These are phyloP conservation scores for Deroplatys truncata DNA, from an alignment of 2,888 invertebrate genomes.

Conservation along the genomic window DNA sequence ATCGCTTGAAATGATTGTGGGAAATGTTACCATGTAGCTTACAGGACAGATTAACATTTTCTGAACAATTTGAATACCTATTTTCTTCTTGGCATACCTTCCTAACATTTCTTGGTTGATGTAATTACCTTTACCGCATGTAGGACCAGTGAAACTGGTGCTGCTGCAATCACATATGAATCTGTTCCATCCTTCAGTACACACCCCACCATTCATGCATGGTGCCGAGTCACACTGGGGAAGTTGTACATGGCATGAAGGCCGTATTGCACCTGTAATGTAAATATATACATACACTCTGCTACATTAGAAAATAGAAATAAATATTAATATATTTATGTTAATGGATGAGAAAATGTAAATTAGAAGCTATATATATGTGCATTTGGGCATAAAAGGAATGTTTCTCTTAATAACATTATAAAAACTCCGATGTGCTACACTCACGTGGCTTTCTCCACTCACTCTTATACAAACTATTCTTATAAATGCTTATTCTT, in stretches of 20 bases:
- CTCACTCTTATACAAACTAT: too few species aligned
- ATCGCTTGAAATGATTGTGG: too few species aligned
- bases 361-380: not conserved
- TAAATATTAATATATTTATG: not conserved
- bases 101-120: not conserved
- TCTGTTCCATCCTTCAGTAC: conserved; percentile 93
- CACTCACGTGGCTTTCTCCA: too few species aligned
- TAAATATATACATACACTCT: not conserved
- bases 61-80: too few species aligned
- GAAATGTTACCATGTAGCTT: too few species aligned
- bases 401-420: too few species aligned
- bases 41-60: too few species aligned
- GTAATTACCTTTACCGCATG: conserved; percentile 74
- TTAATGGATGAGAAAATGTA: not conserved
- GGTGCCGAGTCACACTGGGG: conserved; percentile 80
- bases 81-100: too few species aligned
- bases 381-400: too few species aligned
- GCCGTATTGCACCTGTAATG: conserved; percentile 74
- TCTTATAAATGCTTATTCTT: too few species aligned
- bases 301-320: not conserved
- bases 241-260: conserved; percentile 79
- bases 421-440: too few species aligned
- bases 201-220: conserved; percentile 83
- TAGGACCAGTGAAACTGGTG: conserved; percentile 84
- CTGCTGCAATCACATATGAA: conserved; percentile 89